Base-by-base conservation (phyloP, 1,140 invertebrate species). In the Pseudoatta argentina region DNA sequence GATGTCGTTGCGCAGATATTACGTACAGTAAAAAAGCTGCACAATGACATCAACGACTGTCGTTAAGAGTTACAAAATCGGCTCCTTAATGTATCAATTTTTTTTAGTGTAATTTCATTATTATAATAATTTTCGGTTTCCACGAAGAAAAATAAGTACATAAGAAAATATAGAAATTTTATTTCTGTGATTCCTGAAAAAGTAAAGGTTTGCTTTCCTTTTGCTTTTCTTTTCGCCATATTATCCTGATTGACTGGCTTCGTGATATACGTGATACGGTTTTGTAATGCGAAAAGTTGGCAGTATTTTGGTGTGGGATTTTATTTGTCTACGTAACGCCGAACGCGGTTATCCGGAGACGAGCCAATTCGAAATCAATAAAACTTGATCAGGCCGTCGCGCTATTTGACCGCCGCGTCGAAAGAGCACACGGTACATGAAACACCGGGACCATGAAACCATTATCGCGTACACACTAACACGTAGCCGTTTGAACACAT, bases 311-410 rank as follows among this genome's bases (percentile, higher is more conserved):
- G 5, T 18, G 55, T 18, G 55, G 24, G 69, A 61, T 83, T 83
- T 83, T 83, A 83, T 83, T 75, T 75, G 79, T 73, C 24, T 66
- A 30, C 51, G 77, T 57, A 81, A 81, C 78, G 34, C 39, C 67
- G 55, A 61, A 75, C 69, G 69, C 44, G 57, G 79, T 83, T 83
- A 83, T 73, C 39, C 69, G 39, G 55, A 61, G 44, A 61, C 79
- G 79, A 83, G 69, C 55, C 69, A 83, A 75, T 83, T 83, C 39
- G 63, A 75, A 75, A 83, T 83, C 79, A 75, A 83, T 83, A 73
- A 83, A 73, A 83, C 69, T 83, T 83, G 79, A 83, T 83, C 79
- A 63, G 79, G 53, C 79, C 44, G 79, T 73, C 79, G 55, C 55
- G 69, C 55, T 75, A 75, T 83, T 83, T 44, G 69, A 14, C 34